Base-by-base conservation (phyloP, 1,140 invertebrate genomes). In the Mylabris phalerata region DNA sequence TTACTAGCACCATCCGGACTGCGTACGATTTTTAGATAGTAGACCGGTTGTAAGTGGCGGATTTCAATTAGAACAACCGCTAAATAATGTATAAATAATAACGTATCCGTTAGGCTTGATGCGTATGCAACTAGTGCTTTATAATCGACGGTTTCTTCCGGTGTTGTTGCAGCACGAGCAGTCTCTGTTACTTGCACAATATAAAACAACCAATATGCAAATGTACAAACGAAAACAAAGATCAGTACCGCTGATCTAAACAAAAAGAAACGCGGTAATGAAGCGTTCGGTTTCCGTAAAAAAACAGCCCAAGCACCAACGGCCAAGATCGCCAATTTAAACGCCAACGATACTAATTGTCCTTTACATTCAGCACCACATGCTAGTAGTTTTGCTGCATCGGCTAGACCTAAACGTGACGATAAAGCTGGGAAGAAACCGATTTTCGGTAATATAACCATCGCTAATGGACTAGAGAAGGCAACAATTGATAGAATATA, bases 131-230 rank as follows among this genome's bases (percentile, higher is more conserved):
- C 93, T 66, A 97, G 80, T 47, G 86, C 86, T 73, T 86, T 87
- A 72, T 92, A 92, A 73, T 90, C 85, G 38, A 87, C 83, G 32
- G 84, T 83, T 75, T 89, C 88, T 63, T 88, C 87, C 9, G 83
- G 84, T 41, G 88, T 85, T 10, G 84, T 86, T n/a, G 86, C 78
- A 55, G 87, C 85, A 73, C 86, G 84, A 19, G 85, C 83, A n/a
- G 83, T 85, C 74, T 88, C 87, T 25, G 82, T 88, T 62, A 93
- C 84, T 80, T 96, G 87, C 44, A 95, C 92, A 66, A 93, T 86
- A 72, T 98, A 99, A 75, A 98, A 98, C 0, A 98, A 78, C 95
- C 96, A 99, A 77, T 94, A 98, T 10, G 93, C 88, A 78, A 97
- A 95, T 55, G 89, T 92, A 72, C 95, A 91, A 9, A 98, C 82